These are phyloP conservation scores for Hirtodrosophila confusa DNA, from an alignment of 2,888 invertebrate species.

Conservation along the genomic window DNA sequence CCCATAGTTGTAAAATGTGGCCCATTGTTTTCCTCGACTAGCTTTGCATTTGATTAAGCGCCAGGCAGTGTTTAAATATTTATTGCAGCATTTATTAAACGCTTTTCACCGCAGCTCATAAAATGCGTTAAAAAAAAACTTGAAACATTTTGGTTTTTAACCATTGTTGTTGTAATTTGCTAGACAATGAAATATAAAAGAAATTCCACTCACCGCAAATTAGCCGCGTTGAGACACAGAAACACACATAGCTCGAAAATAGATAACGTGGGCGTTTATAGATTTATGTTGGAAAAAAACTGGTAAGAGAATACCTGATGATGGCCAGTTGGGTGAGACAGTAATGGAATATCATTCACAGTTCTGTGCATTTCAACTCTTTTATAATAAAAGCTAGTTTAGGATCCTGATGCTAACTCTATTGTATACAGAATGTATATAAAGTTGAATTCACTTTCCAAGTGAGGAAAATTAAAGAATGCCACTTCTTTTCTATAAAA, in stretches of 20 bases:
- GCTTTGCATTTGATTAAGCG: slow-evolving; percentile 66
- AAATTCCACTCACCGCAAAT: slow-evolving; percentile 59
- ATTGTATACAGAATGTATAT: too few species aligned
- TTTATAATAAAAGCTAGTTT: too few species aligned
- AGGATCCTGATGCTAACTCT: too few species aligned
- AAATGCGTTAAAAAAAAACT: slow-evolving; percentile 38
- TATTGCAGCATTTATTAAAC: slow-evolving; percentile 69
- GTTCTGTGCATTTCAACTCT: not conserved
- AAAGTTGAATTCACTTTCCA: too few species aligned
- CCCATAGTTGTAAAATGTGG: slow-evolving; percentile 68
- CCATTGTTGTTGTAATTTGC: slow-evolving; percentile 11
- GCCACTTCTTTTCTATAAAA: too few species aligned
- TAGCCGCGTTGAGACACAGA: slow-evolving; percentile 25
- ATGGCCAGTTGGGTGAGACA: slow-evolving; percentile 14
- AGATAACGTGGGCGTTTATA: slow-evolving; percentile 52
- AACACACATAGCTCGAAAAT: slow-evolving; percentile 27
- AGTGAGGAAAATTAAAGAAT: too few species aligned
- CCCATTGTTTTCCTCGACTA: slow-evolving; percentile 62
- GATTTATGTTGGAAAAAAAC: slow-evolving; percentile 45
- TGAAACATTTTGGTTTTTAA: slow-evolving; percentile 8
- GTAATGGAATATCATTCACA: slow-evolving; percentile 45
- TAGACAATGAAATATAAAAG: slow-evolving; percentile 48
- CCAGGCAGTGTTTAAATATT: slow-evolving; percentile 61
- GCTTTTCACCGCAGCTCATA: slow-evolving; percentile 65
- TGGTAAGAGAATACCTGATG: slow-evolving; percentile 12